Evolutionary conservation across 2,888 invertebrate genomes (phyloP).

Genomic region (Anagyrus pseudococci): DNA sequence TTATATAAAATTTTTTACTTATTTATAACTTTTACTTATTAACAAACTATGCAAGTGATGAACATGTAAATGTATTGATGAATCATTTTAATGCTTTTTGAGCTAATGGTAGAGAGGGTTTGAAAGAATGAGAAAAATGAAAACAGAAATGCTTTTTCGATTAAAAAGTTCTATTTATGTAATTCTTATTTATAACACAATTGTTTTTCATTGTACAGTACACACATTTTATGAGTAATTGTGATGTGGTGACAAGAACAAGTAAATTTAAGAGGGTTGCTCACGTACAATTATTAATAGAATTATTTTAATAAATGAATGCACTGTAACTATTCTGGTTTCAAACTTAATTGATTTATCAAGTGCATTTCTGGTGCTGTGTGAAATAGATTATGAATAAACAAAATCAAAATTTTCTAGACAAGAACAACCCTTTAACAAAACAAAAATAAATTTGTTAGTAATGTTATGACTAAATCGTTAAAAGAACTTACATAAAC

Average conservation of each 20-base stretch:
- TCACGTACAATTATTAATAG: not conserved
- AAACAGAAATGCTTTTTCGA: slow-evolving; percentile 14
- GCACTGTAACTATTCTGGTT: too few relatives aligned
- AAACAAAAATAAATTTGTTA: slow-evolving; percentile 8
- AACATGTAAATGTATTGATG: too few relatives aligned
- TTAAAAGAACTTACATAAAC: slow-evolving; percentile 6
- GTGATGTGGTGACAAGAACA: slow-evolving; percentile 7
- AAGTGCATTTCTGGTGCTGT: too few relatives aligned
- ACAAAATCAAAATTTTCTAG: too few relatives aligned
- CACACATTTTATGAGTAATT: slow-evolving; percentile 14
- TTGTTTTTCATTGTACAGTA: slow-evolving; percentile 13
- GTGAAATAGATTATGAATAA: too few relatives aligned
- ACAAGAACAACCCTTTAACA: not conserved
- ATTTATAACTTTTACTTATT: not conserved
- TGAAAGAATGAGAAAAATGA: slow-evolving; percentile 7
- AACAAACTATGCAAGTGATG: too few relatives aligned
- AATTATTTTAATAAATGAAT: slow-evolving; percentile 8
- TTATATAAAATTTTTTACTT: not conserved
- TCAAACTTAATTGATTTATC: too few relatives aligned
- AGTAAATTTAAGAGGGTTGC: not conserved
- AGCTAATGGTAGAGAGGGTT: not conserved
- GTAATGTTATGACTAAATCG: slow-evolving; percentile 24
- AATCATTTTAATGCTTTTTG: not conserved
- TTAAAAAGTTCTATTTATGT: slow-evolving; percentile 17
- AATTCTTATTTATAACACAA: slow-evolving; percentile 2